Evolutionary conservation across 1,140 invertebrate genomes (phyloP).

Genomic region (Temnothorax curvispinosus): DNA sequence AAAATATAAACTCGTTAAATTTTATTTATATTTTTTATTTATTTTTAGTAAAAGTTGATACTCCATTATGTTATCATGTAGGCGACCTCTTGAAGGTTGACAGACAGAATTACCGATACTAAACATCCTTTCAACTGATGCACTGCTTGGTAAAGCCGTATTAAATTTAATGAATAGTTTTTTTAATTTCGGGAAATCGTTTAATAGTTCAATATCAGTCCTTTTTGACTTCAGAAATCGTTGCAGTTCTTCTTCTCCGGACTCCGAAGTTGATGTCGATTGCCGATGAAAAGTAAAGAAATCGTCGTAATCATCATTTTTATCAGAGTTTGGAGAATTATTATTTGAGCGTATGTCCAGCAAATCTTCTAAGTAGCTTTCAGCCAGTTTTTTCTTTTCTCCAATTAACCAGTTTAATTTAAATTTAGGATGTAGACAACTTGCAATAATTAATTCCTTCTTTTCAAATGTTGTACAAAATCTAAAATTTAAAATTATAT

Average conservation of each 20-base stretch:
- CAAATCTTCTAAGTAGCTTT: not conserved
- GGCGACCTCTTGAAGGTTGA: not conserved
- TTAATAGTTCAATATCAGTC: not conserved
- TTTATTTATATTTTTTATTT: not conserved
- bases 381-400: not conserved
- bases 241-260: not conserved
- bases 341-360: not conserved
- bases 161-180: not conserved
- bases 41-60: conserved; percentile 12
- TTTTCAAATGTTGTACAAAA: not conserved
- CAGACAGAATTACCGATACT: not conserved
- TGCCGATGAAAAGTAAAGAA: not conserved
- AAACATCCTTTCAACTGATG: not conserved
- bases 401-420: not conserved
- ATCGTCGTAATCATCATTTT: not conserved
- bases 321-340: not conserved
- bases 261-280: not conserved
- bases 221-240: not conserved
- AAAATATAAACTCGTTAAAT: too few relatives aligned
- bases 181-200: not conserved
- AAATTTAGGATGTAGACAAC: conserved; percentile 10
- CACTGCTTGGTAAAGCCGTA: conserved; percentile 7
- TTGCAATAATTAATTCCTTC: not conserved
- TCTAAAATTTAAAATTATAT: not conserved
- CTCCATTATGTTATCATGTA: not conserved